Conservation (phyloP, 2,888 invertebrate genomes). For the Byasa hedistus region DNA sequence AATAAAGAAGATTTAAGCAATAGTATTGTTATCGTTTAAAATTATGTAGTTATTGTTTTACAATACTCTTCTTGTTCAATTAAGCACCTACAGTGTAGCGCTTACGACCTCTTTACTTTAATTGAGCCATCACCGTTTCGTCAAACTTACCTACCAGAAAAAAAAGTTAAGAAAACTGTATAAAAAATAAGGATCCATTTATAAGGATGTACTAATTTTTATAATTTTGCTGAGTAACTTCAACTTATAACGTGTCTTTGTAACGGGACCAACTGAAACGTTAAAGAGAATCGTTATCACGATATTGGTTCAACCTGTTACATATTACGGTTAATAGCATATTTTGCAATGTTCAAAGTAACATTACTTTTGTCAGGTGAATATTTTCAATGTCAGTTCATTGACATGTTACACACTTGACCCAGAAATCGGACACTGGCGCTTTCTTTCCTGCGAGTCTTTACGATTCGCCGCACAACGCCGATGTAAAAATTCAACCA, state of each 20-base stretch:
- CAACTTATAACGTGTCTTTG: conserved; percentile 13
- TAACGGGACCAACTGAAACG: conserved; percentile 15
- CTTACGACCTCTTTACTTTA: no score
- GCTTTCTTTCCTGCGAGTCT: conserved; percentile 69
- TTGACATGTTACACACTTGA: conserved; percentile 70
- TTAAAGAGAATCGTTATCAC: background rate
- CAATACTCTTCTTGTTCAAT: no score
- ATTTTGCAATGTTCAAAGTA: conserved; percentile 22
- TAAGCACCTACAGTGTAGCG: no score
- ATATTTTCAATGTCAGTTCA: conserved; percentile 60
- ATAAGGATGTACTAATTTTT: conserved; percentile 20
- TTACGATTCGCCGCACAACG: conserved; percentile 63
- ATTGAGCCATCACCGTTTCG: background rate
- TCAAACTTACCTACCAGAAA: background rate
- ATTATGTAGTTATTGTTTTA: no score
- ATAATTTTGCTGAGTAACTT: conserved; percentile 11
- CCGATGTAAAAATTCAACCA: conserved; percentile 40
- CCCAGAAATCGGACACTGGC: conserved; percentile 69
- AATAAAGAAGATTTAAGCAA: no score
- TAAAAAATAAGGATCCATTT: background rate
- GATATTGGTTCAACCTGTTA: background rate
- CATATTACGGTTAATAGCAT: background rate
- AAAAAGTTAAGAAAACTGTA: background rate
- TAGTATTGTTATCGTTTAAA: no score
- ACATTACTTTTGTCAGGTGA: conserved; percentile 31